Percentiles rank a stretch among this genome's conserved stretches.
phyloP scores from a whole-genome alignment of 2,797 vertebrate species.

The Caiman crocodilus region DNA sequence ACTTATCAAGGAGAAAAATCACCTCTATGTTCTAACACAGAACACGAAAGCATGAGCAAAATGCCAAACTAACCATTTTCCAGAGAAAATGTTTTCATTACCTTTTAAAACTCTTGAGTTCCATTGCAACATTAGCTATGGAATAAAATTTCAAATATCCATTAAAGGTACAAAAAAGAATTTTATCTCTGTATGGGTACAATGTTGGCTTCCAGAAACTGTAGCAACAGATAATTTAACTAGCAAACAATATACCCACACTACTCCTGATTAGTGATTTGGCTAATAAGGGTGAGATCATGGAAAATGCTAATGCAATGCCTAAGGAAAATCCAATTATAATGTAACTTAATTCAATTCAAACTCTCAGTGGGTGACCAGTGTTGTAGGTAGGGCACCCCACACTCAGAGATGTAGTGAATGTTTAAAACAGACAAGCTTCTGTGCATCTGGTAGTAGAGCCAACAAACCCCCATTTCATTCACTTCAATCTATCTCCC shows the following conservation, averaged over 20 bases:
- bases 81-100: background rate
- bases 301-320: conserved; percentile 70
- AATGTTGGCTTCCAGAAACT: conserved; percentile 21
- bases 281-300: conserved; percentile 74
- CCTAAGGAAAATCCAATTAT: conserved; percentile 71
- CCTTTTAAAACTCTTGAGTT: background rate
- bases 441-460: conserved; percentile 3
- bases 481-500: background rate
- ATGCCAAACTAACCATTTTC: background rate
- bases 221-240: conserved; percentile 56
- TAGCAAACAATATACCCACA: background rate
- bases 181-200: background rate
- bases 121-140: background rate
- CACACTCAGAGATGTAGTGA: background rate
- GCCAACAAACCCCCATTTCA: background rate
- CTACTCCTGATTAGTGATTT: conserved; percentile 53
- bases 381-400: conserved; percentile 46
- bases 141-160: background rate
- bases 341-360: conserved; percentile 59
- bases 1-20: background rate
- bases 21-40: accelerated
- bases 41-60: background rate
- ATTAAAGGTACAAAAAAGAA: background rate
- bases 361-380: conserved; percentile 59
- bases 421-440: conserved; percentile 35